These are phyloP conservation scores for Hoplostethus atlanticus DNA, from an alignment of 2,797 vertebrate species.

Conservation along the genomic window DNA sequence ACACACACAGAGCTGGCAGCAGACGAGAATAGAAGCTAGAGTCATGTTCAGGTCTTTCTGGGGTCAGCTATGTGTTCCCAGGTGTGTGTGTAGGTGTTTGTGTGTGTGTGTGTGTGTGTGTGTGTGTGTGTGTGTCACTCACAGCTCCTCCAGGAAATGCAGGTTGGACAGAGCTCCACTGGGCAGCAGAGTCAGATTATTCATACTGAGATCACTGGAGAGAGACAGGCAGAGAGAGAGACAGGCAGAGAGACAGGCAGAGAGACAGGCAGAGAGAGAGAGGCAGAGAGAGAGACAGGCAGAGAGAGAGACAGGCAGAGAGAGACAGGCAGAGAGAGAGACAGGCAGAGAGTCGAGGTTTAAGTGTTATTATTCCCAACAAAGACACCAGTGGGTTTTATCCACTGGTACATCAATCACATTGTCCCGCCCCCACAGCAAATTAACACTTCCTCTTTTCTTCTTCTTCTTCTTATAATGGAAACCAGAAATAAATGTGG, in stretches of 20 bases:
- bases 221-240: conserved; percentile 71
- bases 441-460: too few species aligned
- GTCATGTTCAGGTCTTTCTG: conserved; percentile 61
- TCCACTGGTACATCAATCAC: too few species aligned
- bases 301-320: too few species aligned
- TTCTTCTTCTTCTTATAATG: too few species aligned
- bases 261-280: too few species aligned
- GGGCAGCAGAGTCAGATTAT: conserved; percentile 91
- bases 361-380: too few species aligned
- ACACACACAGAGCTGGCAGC: conserved; percentile 4
- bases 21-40: conserved; percentile 55
- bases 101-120: background rate
- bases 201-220: conserved; percentile 95
- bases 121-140: conserved; percentile 78
- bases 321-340: too few species aligned
- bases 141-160: conserved; percentile 95
- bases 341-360: too few species aligned
- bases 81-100: background rate
- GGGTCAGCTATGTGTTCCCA: conserved; percentile 47
- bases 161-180: conserved; percentile 85
- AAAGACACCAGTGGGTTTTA: too few species aligned
- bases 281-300: too few species aligned
- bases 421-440: too few species aligned
- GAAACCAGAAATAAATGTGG: too few species aligned
- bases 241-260: background rate